Evolutionary conservation across 1,140 invertebrate genomes (phyloP).

Genomic region (Propsilocerus akamusi): DNA sequence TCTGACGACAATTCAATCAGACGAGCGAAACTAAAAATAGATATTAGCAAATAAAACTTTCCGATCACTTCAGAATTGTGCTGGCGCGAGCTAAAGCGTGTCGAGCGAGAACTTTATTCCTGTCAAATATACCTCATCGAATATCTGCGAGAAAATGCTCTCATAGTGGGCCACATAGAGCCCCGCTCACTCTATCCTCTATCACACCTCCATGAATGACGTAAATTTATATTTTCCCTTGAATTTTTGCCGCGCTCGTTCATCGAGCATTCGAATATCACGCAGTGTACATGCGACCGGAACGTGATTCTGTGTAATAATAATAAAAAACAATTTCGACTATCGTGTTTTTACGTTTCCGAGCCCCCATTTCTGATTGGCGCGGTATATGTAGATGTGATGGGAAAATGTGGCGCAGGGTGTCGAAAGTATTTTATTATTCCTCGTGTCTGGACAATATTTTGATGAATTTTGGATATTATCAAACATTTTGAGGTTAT

Average conservation of each 20-base stretch:
- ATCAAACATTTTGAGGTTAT: too few species aligned
- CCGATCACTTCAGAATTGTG: too few species aligned
- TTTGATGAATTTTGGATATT: too few species aligned
- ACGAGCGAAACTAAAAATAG: too few species aligned
- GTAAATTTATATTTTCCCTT: slow-evolving; percentile 1
- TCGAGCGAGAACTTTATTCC: too few species aligned
- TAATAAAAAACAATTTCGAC: slow-evolving; percentile 13
- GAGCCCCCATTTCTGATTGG: slow-evolving; percentile 25
- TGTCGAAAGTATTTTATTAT: not conserved
- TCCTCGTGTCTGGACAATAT: not conserved
- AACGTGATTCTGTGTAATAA: slow-evolving; percentile 21
- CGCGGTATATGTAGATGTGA: not conserved
- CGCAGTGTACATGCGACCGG: slow-evolving; percentile 22
- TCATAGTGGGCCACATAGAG: too few species aligned
- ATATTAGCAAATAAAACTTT: too few species aligned
- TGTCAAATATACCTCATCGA: too few species aligned
- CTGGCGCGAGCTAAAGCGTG: too few species aligned
- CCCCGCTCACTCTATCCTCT: too few species aligned
- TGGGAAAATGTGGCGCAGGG: not conserved
- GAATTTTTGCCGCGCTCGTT: not conserved
- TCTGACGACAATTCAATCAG: too few species aligned
- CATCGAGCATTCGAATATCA: slow-evolving; percentile 13
- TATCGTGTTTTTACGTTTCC: slow-evolving; percentile 19
- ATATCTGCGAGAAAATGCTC: too few species aligned
- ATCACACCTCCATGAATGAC: slow-evolving; percentile 2